Evolutionary conservation across 2,797 vertebrate genomes (phyloP).

Genomic region (Sternotherus odoratus): DNA sequence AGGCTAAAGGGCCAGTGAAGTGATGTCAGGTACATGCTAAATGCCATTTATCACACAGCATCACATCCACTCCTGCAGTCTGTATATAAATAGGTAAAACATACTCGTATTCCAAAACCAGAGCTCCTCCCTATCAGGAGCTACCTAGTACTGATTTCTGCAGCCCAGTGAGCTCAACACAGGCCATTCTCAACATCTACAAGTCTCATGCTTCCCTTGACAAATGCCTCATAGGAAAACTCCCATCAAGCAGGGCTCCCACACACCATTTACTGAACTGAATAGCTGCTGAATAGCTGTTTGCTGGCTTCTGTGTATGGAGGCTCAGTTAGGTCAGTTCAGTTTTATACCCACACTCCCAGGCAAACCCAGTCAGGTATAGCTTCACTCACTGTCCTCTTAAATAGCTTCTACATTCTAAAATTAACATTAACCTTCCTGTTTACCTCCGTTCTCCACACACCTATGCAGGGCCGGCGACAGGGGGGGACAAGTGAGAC

Average conservation of each 20-base stretch:
- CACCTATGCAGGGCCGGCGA: too few species aligned
- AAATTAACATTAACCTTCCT: neutral
- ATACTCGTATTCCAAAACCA: neutral
- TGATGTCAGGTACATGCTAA: too few species aligned
- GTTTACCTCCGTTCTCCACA: neutral
- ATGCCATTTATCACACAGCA: neutral
- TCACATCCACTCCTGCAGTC: neutral
- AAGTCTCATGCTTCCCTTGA: neutral
- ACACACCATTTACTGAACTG: neutral
- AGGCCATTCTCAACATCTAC: neutral
- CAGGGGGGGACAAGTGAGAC: too few species aligned
- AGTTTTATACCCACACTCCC: neutral
- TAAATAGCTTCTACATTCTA: neutral
- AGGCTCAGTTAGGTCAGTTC: neutral
- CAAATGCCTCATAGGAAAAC: neutral
- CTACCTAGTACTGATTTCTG: neutral
- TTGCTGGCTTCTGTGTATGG: neutral
- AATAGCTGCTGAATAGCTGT: neutral
- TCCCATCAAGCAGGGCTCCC: neutral
- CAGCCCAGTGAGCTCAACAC: neutral
- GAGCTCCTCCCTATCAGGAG: neutral
- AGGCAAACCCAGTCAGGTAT: neutral
- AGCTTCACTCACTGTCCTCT: neutral
- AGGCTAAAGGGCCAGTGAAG: neutral
- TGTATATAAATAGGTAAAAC: neutral